Percentiles rank a stretch among this genome's conserved stretches.
Evolutionary conservation across 1,140 invertebrate species (phyloP).

Genomic region (Ostrea edulis): DNA sequence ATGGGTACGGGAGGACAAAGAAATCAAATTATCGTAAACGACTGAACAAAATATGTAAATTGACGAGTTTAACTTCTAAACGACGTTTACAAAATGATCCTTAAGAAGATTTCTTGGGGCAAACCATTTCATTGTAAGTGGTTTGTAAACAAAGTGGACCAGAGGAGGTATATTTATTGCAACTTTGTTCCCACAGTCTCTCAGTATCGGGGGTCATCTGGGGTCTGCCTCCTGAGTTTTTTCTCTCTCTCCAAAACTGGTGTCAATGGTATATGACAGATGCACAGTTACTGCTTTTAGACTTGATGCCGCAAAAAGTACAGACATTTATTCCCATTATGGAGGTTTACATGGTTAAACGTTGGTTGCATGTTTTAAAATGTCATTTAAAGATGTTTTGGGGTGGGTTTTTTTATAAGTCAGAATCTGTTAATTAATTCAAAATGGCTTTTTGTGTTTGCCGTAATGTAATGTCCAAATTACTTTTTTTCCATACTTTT

Average conservation of each 20-base stretch:
- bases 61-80: slow-evolving; percentile 4
- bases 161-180: neutral
- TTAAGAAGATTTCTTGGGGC: neutral
- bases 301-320: no score
- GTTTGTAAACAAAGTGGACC: slow-evolving; percentile 6
- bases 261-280: neutral
- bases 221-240: neutral
- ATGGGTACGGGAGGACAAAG: neutral
- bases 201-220: neutral
- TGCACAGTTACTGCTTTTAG: neutral
- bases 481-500: no score
- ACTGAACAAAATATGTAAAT: slow-evolving; percentile 36
- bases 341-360: no score
- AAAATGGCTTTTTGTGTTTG: no score
- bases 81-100: neutral
- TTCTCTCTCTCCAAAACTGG: neutral
- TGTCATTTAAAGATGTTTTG: no score
- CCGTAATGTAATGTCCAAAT: no score
- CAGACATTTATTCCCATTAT: no score
- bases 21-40: neutral
- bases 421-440: no score
- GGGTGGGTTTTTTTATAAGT: no score
- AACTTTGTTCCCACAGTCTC: neutral
- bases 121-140: neutral
- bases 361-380: no score